Conservation (phyloP, 1,140 invertebrate species). For the Drosophila lacertosa region DNA sequence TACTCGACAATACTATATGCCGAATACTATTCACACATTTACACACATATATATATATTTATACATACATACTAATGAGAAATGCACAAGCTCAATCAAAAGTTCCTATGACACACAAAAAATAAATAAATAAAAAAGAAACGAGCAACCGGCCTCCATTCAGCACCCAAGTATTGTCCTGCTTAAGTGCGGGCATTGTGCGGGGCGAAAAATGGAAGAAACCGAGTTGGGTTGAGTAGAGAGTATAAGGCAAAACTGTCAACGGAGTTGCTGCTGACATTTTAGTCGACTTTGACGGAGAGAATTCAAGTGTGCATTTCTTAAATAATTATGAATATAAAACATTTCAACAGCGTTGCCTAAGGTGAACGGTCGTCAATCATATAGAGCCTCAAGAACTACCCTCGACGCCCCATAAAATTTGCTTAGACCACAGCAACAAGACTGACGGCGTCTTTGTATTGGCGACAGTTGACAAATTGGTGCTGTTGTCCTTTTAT, state of each 20-base stretch:
- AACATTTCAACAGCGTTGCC: constrained; percentile 57
- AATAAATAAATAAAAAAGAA: background rate
- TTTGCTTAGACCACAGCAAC: constrained; percentile 30
- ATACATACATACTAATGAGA: constrained; percentile 26
- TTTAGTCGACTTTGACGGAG: constrained; percentile 49
- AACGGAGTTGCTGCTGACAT: constrained; percentile 72
- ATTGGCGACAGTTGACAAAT: constrained; percentile 75
- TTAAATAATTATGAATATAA: constrained; percentile 82
- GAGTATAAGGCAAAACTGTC: constrained; percentile 52
- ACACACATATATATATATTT: constrained; percentile 30
- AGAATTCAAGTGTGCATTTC: constrained; percentile 76
- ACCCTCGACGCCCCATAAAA: constrained; percentile 27
- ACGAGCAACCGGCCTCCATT: constrained; percentile 20
- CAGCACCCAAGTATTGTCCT: constrained; percentile 1
- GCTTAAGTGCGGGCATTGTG: background rate
- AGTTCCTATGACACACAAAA: constrained; percentile 58
- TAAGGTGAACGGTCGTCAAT: constrained; percentile 73
- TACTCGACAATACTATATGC: background rate
- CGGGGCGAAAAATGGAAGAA: constrained; percentile 1
- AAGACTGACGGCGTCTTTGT: constrained; percentile 47
- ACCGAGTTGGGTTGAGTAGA: background rate
- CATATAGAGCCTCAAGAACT: constrained; percentile 39
- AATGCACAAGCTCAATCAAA: constrained; percentile 69
- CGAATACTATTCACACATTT: constrained; percentile 15
- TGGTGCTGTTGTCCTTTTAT: constrained; percentile 64